A percentile compares a stretch with the other conserved stretches of the same genome.
Evolutionary conservation across 2,888 invertebrate genomes (phyloP).

Genomic region (Eledona agricola): DNA sequence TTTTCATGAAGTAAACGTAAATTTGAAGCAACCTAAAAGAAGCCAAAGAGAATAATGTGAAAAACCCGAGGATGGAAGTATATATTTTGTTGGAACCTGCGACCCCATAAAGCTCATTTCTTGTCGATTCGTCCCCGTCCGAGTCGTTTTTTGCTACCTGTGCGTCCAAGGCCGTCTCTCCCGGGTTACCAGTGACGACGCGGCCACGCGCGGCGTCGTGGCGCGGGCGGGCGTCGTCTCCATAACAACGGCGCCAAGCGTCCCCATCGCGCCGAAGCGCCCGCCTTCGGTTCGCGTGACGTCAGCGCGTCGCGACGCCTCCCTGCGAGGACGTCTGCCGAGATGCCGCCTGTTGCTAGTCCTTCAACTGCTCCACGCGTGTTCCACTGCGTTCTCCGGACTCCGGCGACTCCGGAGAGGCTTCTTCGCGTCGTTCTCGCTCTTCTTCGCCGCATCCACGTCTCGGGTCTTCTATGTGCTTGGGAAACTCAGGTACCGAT

Average conservation of each 20-base stretch:
- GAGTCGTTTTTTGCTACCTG: conserved; percentile 34
- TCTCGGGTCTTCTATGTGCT: conserved; percentile 54
- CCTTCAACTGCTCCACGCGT: conserved; percentile 58
- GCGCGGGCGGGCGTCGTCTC: conserved; percentile 59
- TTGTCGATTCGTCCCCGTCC: conserved; percentile 19
- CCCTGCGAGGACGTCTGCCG: conserved; percentile 56
- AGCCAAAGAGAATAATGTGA: too few species aligned
- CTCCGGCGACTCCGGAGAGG: conserved; percentile 45
- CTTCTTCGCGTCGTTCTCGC: conserved; percentile 33
- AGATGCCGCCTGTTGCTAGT: conserved; percentile 64
- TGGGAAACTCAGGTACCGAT: conserved; percentile 54
- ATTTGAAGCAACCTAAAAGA: too few species aligned
- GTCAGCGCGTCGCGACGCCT: conserved; percentile 58
- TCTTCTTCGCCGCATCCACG: conserved; percentile 21
- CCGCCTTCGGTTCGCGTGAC: conserved; percentile 59
- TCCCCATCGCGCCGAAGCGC: conserved; percentile 57
- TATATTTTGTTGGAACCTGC: too few species aligned
- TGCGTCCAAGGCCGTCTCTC: conserved; percentile 49
- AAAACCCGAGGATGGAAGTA: too few species aligned
- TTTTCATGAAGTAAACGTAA: too few species aligned
- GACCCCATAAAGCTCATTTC: conserved; percentile 5
- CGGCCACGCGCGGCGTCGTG: conserved; percentile 55
- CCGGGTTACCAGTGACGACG: conserved; percentile 60
- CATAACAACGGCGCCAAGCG: conserved; percentile 58
- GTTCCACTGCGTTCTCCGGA: conserved; percentile 52